phyloP scores from a whole-genome alignment of 2,888 invertebrate genomes.

The Synanthedon andrenaeformis region DNA sequence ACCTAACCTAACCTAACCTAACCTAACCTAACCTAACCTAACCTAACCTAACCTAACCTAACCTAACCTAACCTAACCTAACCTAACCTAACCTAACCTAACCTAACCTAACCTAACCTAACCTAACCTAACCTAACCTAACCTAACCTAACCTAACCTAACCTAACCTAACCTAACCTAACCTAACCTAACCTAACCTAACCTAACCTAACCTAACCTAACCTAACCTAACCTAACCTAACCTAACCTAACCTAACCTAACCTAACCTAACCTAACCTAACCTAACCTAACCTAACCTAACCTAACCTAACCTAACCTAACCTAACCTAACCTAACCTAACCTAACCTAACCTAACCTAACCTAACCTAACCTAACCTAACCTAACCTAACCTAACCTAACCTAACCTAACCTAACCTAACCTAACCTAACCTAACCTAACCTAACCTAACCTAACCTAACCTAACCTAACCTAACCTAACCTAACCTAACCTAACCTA shows the following conservation, averaged over 20 bases:
- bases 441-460: too few species aligned
- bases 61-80: constrained; percentile 1
- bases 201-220: constrained; percentile 14
- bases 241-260: constrained; percentile 14
- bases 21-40: constrained; percentile 1
- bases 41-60: constrained; percentile 1
- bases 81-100: constrained; percentile 1
- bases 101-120: constrained; percentile 1
- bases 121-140: constrained; percentile 1
- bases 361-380: too few species aligned
- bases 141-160: constrained; percentile 1
- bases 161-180: constrained; percentile 9
- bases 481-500: too few species aligned
- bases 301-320: constrained; percentile 11
- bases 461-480: too few species aligned
- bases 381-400: too few species aligned
- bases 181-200: constrained; percentile 13
- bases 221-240: constrained; percentile 16
- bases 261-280: constrained; percentile 15
- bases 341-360: too few species aligned
- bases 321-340: too few species aligned
- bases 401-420: too few species aligned
- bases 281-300: constrained; percentile 13
- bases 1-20: constrained; percentile 1
- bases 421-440: too few species aligned